Conservation (phyloP, 1,140 invertebrate species). For the Lepidostoma basale region DNA sequence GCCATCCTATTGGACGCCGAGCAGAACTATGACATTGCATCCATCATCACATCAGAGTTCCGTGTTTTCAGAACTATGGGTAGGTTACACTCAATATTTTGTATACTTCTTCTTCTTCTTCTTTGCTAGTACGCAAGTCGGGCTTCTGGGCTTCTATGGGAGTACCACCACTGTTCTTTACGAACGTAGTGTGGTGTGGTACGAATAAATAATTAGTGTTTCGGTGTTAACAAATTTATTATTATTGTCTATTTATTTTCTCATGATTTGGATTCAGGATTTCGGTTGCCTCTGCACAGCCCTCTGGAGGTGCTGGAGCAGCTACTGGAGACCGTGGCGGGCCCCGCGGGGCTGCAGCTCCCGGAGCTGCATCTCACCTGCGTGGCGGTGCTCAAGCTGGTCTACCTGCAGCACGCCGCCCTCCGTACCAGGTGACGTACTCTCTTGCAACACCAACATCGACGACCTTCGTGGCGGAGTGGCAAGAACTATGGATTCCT, state of each 20-base stretch:
- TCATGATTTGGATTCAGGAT: too few relatives aligned
- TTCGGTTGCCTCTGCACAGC: constrained; percentile 27
- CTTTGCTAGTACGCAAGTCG: too few relatives aligned
- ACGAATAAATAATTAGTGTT: too few relatives aligned
- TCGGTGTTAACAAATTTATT: too few relatives aligned
- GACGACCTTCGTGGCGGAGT: too few relatives aligned
- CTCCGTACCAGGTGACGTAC: constrained; percentile 15
- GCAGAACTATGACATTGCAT: constrained; percentile 1
- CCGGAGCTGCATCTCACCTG: background rate
- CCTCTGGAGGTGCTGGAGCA: constrained; percentile 32
- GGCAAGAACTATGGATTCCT: too few relatives aligned
- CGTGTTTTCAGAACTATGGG: constrained; percentile 38
- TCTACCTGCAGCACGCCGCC: constrained; percentile 25
- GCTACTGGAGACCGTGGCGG: constrained; percentile 27
- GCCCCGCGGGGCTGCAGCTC: background rate
- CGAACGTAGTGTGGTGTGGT: too few relatives aligned
- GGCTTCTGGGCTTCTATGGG: too few relatives aligned
- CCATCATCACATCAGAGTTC: constrained; percentile 33
- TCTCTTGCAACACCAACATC: background rate
- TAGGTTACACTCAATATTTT: too few relatives aligned
- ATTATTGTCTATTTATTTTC: too few relatives aligned
- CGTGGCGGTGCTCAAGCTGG: constrained; percentile 24
- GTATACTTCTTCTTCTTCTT: too few relatives aligned
- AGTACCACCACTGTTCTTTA: too few relatives aligned
- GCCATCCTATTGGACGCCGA: background rate